phyloP scores from a whole-genome alignment of 2,113 vertebrate species.

The Burhinus bistriatus region DNA sequence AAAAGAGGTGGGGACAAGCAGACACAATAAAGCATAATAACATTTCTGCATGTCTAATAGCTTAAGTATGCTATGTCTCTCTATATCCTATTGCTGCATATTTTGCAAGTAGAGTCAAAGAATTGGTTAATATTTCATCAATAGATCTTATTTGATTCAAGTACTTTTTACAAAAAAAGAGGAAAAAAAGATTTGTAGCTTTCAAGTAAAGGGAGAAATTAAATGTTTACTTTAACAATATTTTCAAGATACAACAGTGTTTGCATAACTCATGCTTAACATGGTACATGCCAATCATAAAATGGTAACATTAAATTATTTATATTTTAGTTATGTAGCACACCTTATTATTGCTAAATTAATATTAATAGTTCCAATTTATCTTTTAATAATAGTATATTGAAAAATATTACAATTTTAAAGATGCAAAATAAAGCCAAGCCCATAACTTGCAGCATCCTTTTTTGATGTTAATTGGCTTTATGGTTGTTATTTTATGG shows the following conservation, averaged over 20 bases:
- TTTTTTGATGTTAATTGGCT: conserved; percentile 12
- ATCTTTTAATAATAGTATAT: not conserved
- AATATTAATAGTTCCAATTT: conserved; percentile 29
- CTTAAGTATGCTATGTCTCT: conserved; percentile 70
- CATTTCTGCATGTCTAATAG: conserved; percentile 97
- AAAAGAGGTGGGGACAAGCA: conserved; percentile 69
- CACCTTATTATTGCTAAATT: conserved; percentile 49
- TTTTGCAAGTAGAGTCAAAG: conserved; percentile 68
- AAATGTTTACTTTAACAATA: conserved; percentile 11
- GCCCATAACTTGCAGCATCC: not conserved
- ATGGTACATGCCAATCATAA: conserved; percentile 7
- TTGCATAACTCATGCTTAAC: conserved; percentile 17
- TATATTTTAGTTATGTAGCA: conserved; percentile 47
- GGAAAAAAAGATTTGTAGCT: not conserved
- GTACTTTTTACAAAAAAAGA: not conserved
- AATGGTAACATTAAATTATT: conserved; percentile 41
- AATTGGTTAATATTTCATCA: conserved; percentile 71
- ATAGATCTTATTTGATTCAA: conserved; percentile 62
- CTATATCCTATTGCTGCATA: conserved; percentile 30
- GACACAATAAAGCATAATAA: conserved; percentile 92
- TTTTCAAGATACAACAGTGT: conserved; percentile 34
- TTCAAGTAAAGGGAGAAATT: not conserved
- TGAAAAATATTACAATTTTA: not conserved
- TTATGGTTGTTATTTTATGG: not conserved
- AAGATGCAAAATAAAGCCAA: not conserved